Percentiles rank a stretch among this genome's conserved stretches.
phyloP scores from a whole-genome alignment of 2,797 vertebrate genomes.

The Phrynocephalus guinanensis region DNA sequence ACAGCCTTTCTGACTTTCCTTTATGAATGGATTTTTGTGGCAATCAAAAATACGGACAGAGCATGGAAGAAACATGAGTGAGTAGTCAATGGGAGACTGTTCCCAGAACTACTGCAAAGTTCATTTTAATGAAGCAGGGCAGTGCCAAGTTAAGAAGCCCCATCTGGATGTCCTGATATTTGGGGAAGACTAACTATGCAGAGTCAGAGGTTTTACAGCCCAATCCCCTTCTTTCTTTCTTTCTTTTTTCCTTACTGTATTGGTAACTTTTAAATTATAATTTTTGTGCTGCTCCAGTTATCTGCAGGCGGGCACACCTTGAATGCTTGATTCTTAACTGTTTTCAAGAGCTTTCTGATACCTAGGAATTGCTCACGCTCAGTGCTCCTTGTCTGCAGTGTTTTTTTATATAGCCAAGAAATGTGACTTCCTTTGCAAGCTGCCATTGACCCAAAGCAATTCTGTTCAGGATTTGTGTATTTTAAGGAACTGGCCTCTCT shows the following conservation, averaged over 20 bases:
- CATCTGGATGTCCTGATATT: neutral
- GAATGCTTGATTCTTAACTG: neutral
- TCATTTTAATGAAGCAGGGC: neutral
- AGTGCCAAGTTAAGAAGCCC: neutral
- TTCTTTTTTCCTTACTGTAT: neutral
- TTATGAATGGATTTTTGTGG: neutral
- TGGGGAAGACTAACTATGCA: neutral
- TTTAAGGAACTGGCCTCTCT: neutral
- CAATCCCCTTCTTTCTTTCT: neutral
- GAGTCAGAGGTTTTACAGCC: neutral
- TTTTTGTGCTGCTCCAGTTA: slow-evolving; percentile 1
- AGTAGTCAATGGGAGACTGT: neutral
- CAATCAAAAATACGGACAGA: neutral
- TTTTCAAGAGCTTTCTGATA: slow-evolving; percentile 5
- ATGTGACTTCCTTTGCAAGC: neutral
- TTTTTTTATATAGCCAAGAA: neutral
- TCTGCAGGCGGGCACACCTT: neutral
- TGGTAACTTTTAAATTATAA: neutral
- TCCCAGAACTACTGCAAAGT: neutral
- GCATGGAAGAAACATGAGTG: neutral
- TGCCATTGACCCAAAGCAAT: neutral
- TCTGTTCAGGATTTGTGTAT: neutral
- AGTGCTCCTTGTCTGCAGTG: neutral
- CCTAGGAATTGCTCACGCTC: neutral
- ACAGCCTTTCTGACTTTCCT: neutral